Evolutionary conservation across 2,888 invertebrate species (phyloP), one percentile per base, ranked within the genome.

Genomic region (Ophion ventricosus): DNA sequence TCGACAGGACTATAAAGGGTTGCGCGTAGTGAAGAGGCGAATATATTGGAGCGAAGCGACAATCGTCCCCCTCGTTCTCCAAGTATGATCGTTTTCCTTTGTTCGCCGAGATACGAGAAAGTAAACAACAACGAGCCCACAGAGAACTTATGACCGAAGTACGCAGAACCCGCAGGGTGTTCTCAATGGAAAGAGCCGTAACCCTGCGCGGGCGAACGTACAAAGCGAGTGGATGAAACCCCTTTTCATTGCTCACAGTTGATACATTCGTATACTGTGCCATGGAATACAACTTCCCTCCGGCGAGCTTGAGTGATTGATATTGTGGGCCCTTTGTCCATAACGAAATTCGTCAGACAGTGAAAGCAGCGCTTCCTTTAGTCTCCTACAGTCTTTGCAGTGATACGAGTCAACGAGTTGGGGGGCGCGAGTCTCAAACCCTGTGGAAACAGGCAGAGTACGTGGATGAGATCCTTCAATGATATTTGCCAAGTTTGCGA

Each of bases 321-420:
- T 25, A 59, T 23, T 59, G 25, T 59, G 20, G 23, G 59, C 59
- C 59, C 17, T 49, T 49, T 49, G 49, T 49, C 49, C 14, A 14
- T 49, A 49, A 49, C 49, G 49, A 17, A 49, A 49, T 49, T 49
- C 49, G 49, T 49, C 49, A 49, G 14, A 14, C 14, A 49, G 49
- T 17, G 49, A 1, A 17, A 49, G 17, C 14, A 17, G 4, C 14
- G 49, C 49, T 17, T 17, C 17, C 49, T 49, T 49, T 49, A 49
- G 14, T 49, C 17, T 49, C 49, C 49, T 25, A 29, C n/a, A 17
- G 40, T 23, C 56, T 57, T 72, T 56, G 56, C 72, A 72, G 72
- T 72, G 35, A 57, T 72, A 72, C 35, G 26, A 54, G 54, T 69
- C 69, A 26, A 23, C 54, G 54, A 25, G 23, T 5, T 29, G 3